Evolutionary conservation across 2,888 invertebrate genomes (phyloP), one percentile per base, ranked within the genome.

Genomic region (Hyalella azteca): DNA sequence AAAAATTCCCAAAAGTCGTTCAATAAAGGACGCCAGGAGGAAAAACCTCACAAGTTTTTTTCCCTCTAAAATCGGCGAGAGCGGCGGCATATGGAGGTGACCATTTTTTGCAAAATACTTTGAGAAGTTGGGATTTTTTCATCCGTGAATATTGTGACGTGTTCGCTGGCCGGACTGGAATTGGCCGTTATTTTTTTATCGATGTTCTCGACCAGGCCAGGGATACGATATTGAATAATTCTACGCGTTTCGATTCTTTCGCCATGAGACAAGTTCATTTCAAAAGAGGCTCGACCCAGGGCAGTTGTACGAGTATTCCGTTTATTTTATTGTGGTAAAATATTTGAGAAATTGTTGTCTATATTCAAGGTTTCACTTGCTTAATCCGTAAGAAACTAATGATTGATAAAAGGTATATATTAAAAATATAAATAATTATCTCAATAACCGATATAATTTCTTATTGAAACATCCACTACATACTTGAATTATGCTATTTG

Each of bases 71-170:
- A 32, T 66, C 36, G 22, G 66, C n/a, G 36, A 29, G 36, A 32
- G 36, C 66, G 66, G 66, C 66, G 66, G 66, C 66, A 66, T 66
- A 66, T 66, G 66, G 66, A 66, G 36, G 66, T 36, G 66, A 66
- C 66, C 66, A 66, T 36, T 66, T 66, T 66, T 66, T 22, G 66
- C 66, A 36, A 66, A 66, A 66, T 66, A 66, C 39, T 66, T 66
- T 66, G 36, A 66, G 66, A 66, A 66, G 66, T 66, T 66, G 66
- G 36, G 66, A 66, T 66, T 36, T 66, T 36, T 66, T 66, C 36
- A 36, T 36, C 36, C 9, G 36, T 11, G 36, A 36, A 66, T 66
- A 66, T 66, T 66, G 66, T 66, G 66, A 66, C 66, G 66, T 66
- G 66, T 66, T 66, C 66, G 13, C 29, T 36, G 66, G 66, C 36